Percentiles rank a stretch among this genome's conserved stretches.
Evolutionary conservation across 2,113 vertebrate genomes (phyloP).

Genomic region (Actinemys pallida): DNA sequence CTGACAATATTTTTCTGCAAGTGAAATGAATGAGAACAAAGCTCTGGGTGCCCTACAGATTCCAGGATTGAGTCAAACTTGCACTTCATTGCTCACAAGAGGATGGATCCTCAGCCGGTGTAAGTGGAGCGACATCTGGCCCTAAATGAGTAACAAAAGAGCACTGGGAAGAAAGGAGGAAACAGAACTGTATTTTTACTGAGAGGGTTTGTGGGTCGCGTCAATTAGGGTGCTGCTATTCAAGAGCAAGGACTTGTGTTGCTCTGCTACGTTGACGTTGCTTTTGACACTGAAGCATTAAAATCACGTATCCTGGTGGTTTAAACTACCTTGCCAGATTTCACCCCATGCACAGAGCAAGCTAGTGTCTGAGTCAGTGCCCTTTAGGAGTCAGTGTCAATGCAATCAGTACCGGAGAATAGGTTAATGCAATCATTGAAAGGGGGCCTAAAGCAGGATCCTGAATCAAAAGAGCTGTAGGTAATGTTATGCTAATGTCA

Average conservation of each 20-base stretch:
- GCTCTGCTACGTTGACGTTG: background rate
- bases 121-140: background rate
- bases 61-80: background rate
- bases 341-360: background rate
- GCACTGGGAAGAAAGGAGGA: slow-evolving; percentile 2
- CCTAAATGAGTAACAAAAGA: slow-evolving; percentile 13
- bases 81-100: background rate
- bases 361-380: background rate
- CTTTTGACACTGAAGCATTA: slow-evolving; percentile 8
- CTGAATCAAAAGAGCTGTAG: background rate
- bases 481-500: slow-evolving; percentile 3
- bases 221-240: background rate
- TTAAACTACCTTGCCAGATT: slow-evolving; percentile 24
- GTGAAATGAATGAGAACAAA: background rate
- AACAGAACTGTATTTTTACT: background rate
- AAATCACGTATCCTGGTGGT: background rate
- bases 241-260: background rate
- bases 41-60: background rate
- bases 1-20: background rate
- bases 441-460: background rate
- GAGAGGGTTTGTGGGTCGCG: background rate
- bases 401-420: background rate
- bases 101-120: background rate
- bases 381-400: background rate
- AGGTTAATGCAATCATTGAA: background rate